Percentiles rank a stretch among this genome's conserved stretches.
phyloP scores from a whole-genome alignment of 2,797 vertebrate species.

The Passerculus sandwichensis region DNA sequence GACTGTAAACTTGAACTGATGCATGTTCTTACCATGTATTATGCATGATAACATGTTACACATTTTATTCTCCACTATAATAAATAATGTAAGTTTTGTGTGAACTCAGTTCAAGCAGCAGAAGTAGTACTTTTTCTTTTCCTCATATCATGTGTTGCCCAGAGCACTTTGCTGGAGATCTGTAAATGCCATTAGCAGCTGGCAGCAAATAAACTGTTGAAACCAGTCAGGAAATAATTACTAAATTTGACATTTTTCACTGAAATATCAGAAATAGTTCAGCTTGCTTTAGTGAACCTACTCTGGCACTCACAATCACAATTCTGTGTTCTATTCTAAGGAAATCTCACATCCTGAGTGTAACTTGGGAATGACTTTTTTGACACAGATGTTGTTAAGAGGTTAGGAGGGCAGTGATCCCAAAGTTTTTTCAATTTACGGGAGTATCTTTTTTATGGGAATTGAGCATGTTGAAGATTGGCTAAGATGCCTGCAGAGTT shows the following conservation, averaged over 20 bases:
- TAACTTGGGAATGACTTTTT: not conserved
- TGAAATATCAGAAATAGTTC: conserved; percentile 9
- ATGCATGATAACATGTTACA: conserved; percentile 58
- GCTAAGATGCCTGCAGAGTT: not conserved
- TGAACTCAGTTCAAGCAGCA: not conserved
- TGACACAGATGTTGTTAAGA: not conserved
- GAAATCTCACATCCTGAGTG: not conserved
- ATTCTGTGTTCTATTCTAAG: not conserved
- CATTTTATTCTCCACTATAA: conserved; percentile 21
- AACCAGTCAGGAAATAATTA: not conserved
- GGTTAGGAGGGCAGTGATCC: not conserved
- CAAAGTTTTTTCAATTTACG: not conserved
- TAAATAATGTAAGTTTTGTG: conserved; percentile 32
- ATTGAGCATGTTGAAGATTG: not conserved
- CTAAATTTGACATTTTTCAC: not conserved
- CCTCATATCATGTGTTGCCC: not conserved
- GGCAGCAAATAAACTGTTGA: not conserved
- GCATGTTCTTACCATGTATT: conserved; percentile 55
- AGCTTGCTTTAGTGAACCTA: not conserved
- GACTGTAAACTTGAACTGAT: conserved; percentile 31
- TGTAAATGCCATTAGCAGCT: not conserved
- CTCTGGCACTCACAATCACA: not conserved
- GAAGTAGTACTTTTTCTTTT: not conserved
- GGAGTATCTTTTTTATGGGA: not conserved
- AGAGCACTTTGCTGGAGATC: not conserved